Percentiles rank a stretch among this genome's conserved stretches.
Conservation (phyloP, 2,888 invertebrate genomes). For the Sinotaia quadrata region DNA sequence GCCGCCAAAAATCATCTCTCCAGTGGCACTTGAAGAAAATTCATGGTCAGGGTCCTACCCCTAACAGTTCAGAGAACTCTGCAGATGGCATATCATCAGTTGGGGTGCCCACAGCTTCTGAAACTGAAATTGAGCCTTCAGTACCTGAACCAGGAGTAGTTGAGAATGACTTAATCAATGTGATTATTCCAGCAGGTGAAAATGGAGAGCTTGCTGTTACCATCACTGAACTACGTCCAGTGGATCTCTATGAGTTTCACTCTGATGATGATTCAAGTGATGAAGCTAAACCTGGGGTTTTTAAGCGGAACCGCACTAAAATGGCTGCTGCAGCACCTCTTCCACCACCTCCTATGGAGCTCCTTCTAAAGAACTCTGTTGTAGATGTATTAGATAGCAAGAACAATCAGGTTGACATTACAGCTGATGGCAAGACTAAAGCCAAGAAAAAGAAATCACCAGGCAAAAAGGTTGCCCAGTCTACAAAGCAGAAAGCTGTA, state of each 20-base stretch:
- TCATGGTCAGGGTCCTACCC: slow-evolving; percentile 39
- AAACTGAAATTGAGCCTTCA: not conserved
- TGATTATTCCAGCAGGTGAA: slow-evolving; percentile 11
- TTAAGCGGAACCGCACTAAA: slow-evolving; percentile 32
- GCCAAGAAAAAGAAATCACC: slow-evolving; percentile 35
- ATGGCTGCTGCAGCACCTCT: slow-evolving; percentile 29
- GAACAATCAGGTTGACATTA: slow-evolving; percentile 27
- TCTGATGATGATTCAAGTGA: slow-evolving; percentile 61
- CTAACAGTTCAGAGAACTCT: slow-evolving; percentile 17
- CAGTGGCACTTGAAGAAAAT: slow-evolving; percentile 63
- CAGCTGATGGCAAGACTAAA: slow-evolving; percentile 24
- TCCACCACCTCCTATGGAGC: slow-evolving; percentile 39
- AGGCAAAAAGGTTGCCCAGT: slow-evolving; percentile 31
- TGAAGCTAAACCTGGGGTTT: slow-evolving; percentile 40
- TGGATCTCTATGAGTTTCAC: slow-evolving; percentile 61
- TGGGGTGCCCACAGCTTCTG: not conserved
- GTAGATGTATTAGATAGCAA: slow-evolving; percentile 30
- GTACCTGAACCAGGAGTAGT: slow-evolving; percentile 1
- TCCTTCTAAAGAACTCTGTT: slow-evolving; percentile 33
- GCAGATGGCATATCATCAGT: not conserved
- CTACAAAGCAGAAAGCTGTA: slow-evolving; percentile 25
- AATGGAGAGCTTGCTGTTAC: slow-evolving; percentile 20
- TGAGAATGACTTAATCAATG: slow-evolving; percentile 9
- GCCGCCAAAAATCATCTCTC: slow-evolving; percentile 68
- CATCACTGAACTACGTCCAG: slow-evolving; percentile 24